These are phyloP conservation scores for Genyomyrus donnyi DNA, from an alignment of 2,113 vertebrate genomes.

Conservation along the genomic window DNA sequence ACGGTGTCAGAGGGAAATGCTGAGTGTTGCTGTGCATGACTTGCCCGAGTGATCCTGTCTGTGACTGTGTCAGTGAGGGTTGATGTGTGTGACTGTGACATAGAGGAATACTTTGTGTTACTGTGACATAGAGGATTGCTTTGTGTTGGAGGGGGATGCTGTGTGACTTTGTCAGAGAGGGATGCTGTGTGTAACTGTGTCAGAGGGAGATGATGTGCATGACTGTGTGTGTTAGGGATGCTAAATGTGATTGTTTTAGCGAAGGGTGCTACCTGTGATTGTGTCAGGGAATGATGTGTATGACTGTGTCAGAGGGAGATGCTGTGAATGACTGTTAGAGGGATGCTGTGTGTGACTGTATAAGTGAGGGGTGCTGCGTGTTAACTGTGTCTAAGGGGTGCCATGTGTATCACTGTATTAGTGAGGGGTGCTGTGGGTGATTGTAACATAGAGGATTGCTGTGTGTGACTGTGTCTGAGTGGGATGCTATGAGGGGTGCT, in stretches of 20 bases:
- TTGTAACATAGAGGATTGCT: too few species aligned
- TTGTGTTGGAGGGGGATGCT: not conserved
- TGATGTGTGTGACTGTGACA: not conserved
- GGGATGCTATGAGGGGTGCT: not conserved
- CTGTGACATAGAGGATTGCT: not conserved
- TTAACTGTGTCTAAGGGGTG: too few species aligned
- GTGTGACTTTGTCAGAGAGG: not conserved
- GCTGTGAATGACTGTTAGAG: too few species aligned
- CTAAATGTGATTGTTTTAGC: too few species aligned
- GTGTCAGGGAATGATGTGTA: too few species aligned
- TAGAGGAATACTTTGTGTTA: not conserved
- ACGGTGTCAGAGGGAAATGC: not conserved
- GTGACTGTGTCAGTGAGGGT: not conserved
- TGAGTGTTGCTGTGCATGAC: not conserved
- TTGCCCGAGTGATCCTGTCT: not conserved
- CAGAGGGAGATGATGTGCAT: not conserved
- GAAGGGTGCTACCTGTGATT: too few species aligned
- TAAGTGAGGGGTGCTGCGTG: too few species aligned
- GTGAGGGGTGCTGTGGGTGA: too few species aligned
- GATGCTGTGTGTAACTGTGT: not conserved
- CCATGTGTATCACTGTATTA: too few species aligned
- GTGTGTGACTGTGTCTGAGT: too few species aligned
- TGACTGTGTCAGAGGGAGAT: too few species aligned
- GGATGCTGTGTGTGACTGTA: too few species aligned
- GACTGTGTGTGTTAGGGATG: not conserved